phyloP scores from a whole-genome alignment of 2,888 invertebrate genomes.

The Fragum whitleyi region DNA sequence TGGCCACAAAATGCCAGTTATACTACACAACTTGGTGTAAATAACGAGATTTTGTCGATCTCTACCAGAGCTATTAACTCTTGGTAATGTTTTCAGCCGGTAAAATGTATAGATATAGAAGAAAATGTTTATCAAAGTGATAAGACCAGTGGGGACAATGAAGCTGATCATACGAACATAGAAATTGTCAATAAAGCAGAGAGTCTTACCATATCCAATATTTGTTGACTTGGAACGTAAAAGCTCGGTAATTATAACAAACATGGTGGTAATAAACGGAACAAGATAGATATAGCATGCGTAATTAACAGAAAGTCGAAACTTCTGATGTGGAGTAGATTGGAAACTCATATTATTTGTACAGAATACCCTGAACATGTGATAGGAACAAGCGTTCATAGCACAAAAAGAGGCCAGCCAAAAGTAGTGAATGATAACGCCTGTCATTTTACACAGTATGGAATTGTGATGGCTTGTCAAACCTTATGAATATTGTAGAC shows the following conservation, averaged over 20 bases:
- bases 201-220: slow-evolving; percentile 54
- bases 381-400: slow-evolving; percentile 62
- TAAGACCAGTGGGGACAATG: slow-evolving; percentile 61
- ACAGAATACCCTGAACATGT: slow-evolving; percentile 61
- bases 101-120: slow-evolving; percentile 65
- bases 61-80: slow-evolving; percentile 31
- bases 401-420: slow-evolving; percentile 65
- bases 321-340: background rate
- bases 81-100: slow-evolving; percentile 43
- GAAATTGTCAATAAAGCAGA: slow-evolving; percentile 48
- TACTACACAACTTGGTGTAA: slow-evolving; percentile 70
- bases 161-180: slow-evolving; percentile 55
- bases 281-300: slow-evolving; percentile 27
- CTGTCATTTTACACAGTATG: slow-evolving; percentile 36
- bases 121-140: slow-evolving; percentile 61
- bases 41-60: slow-evolving; percentile 61
- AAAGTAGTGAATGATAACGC: slow-evolving; percentile 58
- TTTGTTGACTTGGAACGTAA: background rate
- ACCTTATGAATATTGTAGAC: slow-evolving; percentile 47
- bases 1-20: slow-evolving; percentile 75
- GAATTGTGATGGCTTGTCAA: background rate
- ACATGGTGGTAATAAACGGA: slow-evolving; percentile 27
- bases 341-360: background rate
- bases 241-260: slow-evolving; percentile 22
- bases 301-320: background rate